These are phyloP conservation scores for Acanthosepion esculentum DNA, from an alignment of 2,888 invertebrate species.

Conservation along the genomic window DNA sequence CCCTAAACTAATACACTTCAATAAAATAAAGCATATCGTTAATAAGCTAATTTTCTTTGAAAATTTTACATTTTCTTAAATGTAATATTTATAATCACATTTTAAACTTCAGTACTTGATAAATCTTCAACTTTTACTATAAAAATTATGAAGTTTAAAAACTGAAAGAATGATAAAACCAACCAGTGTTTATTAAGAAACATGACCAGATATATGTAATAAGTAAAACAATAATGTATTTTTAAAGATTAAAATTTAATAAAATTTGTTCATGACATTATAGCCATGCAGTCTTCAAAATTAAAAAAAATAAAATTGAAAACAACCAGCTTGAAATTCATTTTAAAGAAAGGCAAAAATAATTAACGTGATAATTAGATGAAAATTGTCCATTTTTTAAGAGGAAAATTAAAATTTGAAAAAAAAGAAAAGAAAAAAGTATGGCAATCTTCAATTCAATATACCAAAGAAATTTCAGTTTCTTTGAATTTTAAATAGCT, in stretches of 20 bases:
- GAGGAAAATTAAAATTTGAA: neutral
- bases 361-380: conserved; percentile 8
- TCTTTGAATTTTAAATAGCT: neutral
- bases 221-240: neutral
- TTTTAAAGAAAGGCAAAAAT: conserved; percentile 4
- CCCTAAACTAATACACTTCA: neutral
- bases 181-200: neutral
- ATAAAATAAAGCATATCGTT: neutral
- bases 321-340: neutral
- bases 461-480: neutral
- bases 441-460: neutral
- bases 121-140: neutral
- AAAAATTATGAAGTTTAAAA: neutral
- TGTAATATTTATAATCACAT: neutral
- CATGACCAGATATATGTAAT: neutral
- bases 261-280: neutral
- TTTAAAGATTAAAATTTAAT: neutral
- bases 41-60: neutral
- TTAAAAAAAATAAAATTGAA: neutral
- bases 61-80: neutral
- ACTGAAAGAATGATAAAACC: neutral
- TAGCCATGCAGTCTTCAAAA: neutral
- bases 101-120: neutral
- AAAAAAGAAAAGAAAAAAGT: neutral
- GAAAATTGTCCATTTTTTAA: neutral